Conservation (phyloP, 2,888 invertebrate species). For the Chaetogeoica ovagalla region DNA sequence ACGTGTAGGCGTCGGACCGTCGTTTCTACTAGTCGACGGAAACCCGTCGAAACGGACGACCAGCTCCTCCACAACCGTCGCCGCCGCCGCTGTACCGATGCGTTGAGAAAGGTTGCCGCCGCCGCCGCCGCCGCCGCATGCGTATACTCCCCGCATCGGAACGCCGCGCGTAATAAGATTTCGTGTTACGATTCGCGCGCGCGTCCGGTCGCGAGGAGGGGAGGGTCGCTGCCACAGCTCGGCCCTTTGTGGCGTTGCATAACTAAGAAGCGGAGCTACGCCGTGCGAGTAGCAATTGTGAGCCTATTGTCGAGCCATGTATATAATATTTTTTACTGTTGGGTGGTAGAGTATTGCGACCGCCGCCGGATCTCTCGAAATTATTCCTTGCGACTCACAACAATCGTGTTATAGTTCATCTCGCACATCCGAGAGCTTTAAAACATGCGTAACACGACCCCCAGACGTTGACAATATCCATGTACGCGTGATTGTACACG, state of each 20-base stretch:
- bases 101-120: conserved; percentile 45
- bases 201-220: neutral
- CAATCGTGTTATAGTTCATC: conserved; percentile 5
- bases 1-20: conserved; percentile 63
- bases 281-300: no score
- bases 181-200: conserved; percentile 26
- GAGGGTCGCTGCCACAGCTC: neutral
- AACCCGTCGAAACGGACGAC: conserved; percentile 59
- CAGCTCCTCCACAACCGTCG: conserved; percentile 53
- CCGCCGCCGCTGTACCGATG: conserved; percentile 7
- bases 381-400: neutral
- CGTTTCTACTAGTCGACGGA: conserved; percentile 55
- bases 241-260: neutral
- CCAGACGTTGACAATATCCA: no score
- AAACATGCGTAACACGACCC: no score
- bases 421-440: neutral
- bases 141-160: conserved; percentile 57
- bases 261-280: no score
- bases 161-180: conserved; percentile 4
- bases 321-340: no score
- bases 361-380: no score
- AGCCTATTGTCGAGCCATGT: no score
- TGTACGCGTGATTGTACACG: no score
- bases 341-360: no score
- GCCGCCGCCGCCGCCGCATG: conserved; percentile 54